A percentile compares a stretch with the other conserved stretches of the same genome.
phyloP scores from a whole-genome alignment of 1,140 invertebrate species.

The Monochamus saltuarius region DNA sequence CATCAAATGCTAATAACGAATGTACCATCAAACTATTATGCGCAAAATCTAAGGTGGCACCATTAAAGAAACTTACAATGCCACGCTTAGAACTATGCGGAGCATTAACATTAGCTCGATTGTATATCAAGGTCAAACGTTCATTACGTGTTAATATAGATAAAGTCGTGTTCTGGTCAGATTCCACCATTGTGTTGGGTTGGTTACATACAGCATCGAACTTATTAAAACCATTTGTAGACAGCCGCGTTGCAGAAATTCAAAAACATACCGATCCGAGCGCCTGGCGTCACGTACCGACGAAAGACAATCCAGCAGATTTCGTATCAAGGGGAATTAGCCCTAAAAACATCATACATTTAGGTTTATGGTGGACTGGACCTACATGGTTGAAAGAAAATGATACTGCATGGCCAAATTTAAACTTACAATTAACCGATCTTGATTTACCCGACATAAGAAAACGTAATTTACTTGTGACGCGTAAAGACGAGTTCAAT shows the following conservation, averaged over 20 bases:
- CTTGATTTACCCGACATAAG: too few species aligned
- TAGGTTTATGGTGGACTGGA: conserved; percentile 47
- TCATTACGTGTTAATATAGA: conserved; percentile 16
- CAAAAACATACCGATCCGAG: conserved; percentile 36
- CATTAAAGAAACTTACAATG: conserved; percentile 41
- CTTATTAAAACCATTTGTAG: conserved; percentile 44
- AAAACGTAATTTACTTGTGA: too few species aligned
- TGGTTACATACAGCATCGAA: conserved; percentile 32
- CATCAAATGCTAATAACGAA: conserved; percentile 18
- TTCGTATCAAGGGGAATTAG: conserved; percentile 49
- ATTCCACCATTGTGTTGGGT: conserved; percentile 51
- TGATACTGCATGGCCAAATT: too few species aligned
- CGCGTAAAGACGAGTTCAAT: too few species aligned
- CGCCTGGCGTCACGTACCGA: conserved; percentile 47
- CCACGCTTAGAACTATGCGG: conserved; percentile 39
- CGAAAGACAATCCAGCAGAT: conserved; percentile 51
- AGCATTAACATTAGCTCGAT: conserved; percentile 27
- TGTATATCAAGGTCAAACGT: conserved; percentile 21
- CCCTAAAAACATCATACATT: conserved; percentile 28
- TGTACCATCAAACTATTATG: conserved; percentile 26
- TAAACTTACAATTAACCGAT: too few species aligned
- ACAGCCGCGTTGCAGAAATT: conserved; percentile 48
- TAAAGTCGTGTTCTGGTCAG: conserved; percentile 45
- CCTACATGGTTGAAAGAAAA: conserved; percentile 12
- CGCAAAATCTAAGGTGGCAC: conserved; percentile 43